Percentiles rank a stretch among this genome's conserved stretches.
Evolutionary conservation across 2,888 invertebrate species (phyloP).

Genomic region (Amitus sp.): DNA sequence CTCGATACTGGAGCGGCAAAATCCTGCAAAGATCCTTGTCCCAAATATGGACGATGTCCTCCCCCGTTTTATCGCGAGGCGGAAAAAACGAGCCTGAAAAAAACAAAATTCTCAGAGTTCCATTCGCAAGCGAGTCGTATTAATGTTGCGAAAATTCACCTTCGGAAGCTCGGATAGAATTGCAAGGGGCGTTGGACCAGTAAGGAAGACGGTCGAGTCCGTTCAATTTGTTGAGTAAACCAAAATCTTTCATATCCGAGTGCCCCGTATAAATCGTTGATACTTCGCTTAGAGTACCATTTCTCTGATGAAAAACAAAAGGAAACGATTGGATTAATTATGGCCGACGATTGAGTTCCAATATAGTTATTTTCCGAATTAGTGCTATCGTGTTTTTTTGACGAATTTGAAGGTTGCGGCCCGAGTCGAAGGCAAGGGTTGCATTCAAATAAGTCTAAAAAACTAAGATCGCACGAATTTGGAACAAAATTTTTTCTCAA

Average conservation of each 20-base stretch:
- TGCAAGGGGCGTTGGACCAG: conserved; percentile 81
- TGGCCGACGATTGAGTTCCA: no score
- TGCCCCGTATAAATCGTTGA: conserved; percentile 84
- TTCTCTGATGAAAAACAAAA: conserved; percentile 70
- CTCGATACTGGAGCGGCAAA: conserved; percentile 78
- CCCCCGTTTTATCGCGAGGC: conserved; percentile 71
- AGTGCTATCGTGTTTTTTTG: no score
- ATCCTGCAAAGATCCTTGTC: conserved; percentile 89
- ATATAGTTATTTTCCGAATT: no score
- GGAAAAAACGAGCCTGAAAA: conserved; percentile 82
- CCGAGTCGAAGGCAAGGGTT: no score
- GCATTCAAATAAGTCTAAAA: no score
- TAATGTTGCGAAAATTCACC: conserved; percentile 51
- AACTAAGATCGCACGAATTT: no score
- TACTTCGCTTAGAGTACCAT: conserved; percentile 83
- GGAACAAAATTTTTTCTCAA: no score
- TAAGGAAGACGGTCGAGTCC: conserved; percentile 80
- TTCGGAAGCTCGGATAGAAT: conserved; percentile 67
- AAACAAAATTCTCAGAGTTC: no score
- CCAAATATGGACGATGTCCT: conserved; percentile 79
- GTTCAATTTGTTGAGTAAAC: conserved; percentile 79
- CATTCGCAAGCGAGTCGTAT: background rate
- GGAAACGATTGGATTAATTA: background rate
- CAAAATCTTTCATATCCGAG: conserved; percentile 80
- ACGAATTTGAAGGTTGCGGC: no score